Percentiles rank a stretch among this genome's conserved stretches.
phyloP scores from a whole-genome alignment of 1,140 invertebrate species.

The Drosophila gunungcola region DNA sequence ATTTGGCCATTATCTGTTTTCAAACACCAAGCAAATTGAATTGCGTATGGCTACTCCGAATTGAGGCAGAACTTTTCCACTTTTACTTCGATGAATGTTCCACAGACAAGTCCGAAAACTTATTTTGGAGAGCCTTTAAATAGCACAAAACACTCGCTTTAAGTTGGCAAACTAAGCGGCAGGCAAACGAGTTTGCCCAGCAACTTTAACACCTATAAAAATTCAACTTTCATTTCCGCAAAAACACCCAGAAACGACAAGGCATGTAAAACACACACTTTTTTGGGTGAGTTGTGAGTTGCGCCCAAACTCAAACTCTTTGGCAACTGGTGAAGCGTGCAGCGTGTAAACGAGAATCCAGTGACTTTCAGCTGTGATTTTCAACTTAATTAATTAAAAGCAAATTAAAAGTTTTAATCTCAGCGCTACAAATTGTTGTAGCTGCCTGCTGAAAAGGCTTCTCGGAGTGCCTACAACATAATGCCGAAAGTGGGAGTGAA shows the following conservation, averaged over 20 bases:
- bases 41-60: conserved; percentile 24
- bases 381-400: conserved; percentile 84
- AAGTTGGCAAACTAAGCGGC: conserved; percentile 51
- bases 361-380: conserved; percentile 80
- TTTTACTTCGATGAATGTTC: conserved; percentile 45
- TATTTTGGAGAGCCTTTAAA: conserved; percentile 10
- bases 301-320: background rate
- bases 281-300: conserved; percentile 15
- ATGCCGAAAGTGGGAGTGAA: conserved; percentile 2
- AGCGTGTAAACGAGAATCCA: conserved; percentile 55
- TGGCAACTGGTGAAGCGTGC: conserved; percentile 12
- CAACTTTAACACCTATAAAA: conserved; percentile 47
- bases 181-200: conserved; percentile 63
- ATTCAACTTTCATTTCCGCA: conserved; percentile 61
- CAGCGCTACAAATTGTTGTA: conserved; percentile 70
- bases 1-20: conserved; percentile 19
- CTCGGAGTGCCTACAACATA: conserved; percentile 50
- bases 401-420: conserved; percentile 84
- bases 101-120: conserved; percentile 14
- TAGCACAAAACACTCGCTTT: conserved; percentile 27
- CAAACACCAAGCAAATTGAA: conserved; percentile 45
- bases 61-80: conserved; percentile 36
- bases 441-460: conserved; percentile 52
- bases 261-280: conserved; percentile 45
- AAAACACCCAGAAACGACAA: conserved; percentile 18